A percentile compares a stretch with the other conserved stretches of the same genome.
These are phyloP conservation scores for Ciconia stormi DNA, from an alignment of 2,113 vertebrate species.

Conservation along the genomic window DNA sequence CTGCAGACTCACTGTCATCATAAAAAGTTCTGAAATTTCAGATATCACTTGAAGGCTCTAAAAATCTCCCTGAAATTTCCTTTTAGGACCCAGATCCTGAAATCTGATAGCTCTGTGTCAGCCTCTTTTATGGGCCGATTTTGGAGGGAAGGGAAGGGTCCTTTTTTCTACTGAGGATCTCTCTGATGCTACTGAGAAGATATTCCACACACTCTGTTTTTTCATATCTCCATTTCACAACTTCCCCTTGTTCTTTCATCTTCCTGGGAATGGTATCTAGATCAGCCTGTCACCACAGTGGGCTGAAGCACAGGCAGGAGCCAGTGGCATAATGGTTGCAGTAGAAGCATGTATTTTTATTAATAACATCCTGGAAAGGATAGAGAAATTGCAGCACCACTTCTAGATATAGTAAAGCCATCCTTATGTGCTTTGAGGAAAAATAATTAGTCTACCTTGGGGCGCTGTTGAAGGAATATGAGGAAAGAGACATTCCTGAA, in stretches of 20 bases:
- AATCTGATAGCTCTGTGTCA: not conserved
- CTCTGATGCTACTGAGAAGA: not conserved
- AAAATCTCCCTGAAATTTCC: not conserved
- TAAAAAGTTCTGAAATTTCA: not conserved
- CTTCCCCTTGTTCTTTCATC: not conserved
- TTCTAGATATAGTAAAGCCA: not conserved
- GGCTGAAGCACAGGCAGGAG: not conserved
- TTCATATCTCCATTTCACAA: not conserved
- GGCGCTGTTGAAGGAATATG: not conserved
- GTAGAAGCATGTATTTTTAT: not conserved
- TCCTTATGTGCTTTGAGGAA: not conserved
- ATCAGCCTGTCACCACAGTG: not conserved
- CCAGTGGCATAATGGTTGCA: not conserved
- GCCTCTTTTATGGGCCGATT: not conserved
- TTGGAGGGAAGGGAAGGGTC: not conserved
- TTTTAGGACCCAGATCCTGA: not conserved
- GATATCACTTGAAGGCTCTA: not conserved
- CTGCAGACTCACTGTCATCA: not conserved
- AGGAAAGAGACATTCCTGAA: not conserved
- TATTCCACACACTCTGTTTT: not conserved
- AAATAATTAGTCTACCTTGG: not conserved
- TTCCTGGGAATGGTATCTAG: not conserved
- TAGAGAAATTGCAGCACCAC: not conserved
- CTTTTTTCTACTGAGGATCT: not conserved
- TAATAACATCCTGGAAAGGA: not conserved